These are phyloP conservation scores for Candidula unifasciata DNA, from an alignment of 2,888 invertebrate species.

Conservation along the genomic window DNA sequence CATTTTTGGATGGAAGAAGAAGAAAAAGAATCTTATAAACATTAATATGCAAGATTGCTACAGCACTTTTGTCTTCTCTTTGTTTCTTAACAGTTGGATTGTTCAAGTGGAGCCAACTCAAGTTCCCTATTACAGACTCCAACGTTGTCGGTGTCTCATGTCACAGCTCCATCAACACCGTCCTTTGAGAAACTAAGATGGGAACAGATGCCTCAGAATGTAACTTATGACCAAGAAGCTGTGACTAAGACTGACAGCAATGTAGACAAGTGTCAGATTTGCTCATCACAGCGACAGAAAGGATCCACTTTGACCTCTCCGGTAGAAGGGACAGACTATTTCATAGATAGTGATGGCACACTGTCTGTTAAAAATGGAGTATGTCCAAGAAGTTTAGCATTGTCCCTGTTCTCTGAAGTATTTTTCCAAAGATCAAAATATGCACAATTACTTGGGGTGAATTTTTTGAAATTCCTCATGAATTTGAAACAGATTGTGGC, in stretches of 20 bases:
- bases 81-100: conserved; percentile 18
- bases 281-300: conserved; percentile 3
- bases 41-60: no score
- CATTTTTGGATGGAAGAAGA: no score
- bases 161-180: background rate
- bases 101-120: background rate
- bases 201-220: conserved; percentile 29
- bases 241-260: conserved; percentile 13
- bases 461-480: conserved; percentile 43
- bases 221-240: background rate
- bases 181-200: conserved; percentile 30
- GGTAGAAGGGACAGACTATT: conserved; percentile 46
- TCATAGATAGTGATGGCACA: conserved; percentile 49
- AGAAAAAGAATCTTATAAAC: no score
- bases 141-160: background rate
- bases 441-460: conserved; percentile 37
- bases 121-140: conserved; percentile 25
- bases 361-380: conserved; percentile 48
- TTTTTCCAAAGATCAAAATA: conserved; percentile 17
- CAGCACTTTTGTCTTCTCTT: background rate
- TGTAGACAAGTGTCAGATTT: conserved; percentile 34
- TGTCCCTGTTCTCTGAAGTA: conserved; percentile 38
- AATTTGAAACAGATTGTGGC: conserved; percentile 48
- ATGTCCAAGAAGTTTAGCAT: conserved; percentile 45
- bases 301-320: conserved; percentile 5